Base-by-base conservation (phyloP, 2,113 vertebrate genomes). In the Pipra filicauda region DNA sequence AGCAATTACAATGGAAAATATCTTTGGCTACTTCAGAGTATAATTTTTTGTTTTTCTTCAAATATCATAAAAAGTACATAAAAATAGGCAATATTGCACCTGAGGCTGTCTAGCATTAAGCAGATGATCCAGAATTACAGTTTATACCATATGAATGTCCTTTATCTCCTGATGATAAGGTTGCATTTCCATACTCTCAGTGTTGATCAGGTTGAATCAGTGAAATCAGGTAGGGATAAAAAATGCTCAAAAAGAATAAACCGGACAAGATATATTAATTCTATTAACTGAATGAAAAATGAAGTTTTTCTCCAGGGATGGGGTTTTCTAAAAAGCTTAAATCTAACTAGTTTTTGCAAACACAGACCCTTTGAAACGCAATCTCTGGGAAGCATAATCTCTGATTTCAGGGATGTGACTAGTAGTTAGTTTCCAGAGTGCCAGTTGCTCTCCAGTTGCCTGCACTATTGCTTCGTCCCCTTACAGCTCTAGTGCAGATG, bases 1-100 rank as follows among this genome's bases (percentile, higher is more conserved):
- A 95, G 37, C n/a, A 95, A 79, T 91, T 81, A 92, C 31, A 71
- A 48, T 18, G 41, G 44, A 88, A 95, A 94, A 69, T 54, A 95
- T 67, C 65, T 64, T 11, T 39, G 30, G 73, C 54, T 85, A 62
- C 18, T 73, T 65, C 19, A 19, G 39, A 94, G 37, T n/a, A 16
- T 41, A 78, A 20, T 41, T 20, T 55, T 86, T 48, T 90, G 72
- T 91, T 39, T 76, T 85, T 85, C 49, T 90, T 65, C 70, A 61
- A 84, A 89, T 94, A 91, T 28, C n/a, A 44, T 70, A 77, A 88
- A 88, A 92, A 86, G 44, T 69, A 33, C 19, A 78, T 26, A 92
- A 43, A 89, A 88, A 76, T 20, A 72, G 24, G 64, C 41, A 84
- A 70, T 51, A 69, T 14, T 89, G 43, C 46, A 88, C 62, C 51